These are phyloP conservation scores for Empis livida DNA, from an alignment of 2,888 invertebrate genomes.

Conservation along the genomic window DNA sequence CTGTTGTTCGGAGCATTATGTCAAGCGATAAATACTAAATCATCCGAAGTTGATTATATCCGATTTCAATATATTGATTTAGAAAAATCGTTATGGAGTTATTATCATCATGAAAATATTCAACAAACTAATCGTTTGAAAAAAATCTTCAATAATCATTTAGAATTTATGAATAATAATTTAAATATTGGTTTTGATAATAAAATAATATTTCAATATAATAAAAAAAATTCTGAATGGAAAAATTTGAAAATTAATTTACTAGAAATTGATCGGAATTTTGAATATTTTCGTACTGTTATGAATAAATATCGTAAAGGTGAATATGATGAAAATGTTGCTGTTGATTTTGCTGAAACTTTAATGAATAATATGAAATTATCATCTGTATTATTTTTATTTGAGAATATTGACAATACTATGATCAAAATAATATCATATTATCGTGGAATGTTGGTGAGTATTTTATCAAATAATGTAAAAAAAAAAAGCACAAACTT, in stretches of 20 bases:
- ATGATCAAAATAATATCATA: conserved; percentile 47
- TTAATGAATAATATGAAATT: too few relatives aligned
- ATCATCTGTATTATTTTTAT: too few relatives aligned
- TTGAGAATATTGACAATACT: conserved; percentile 38
- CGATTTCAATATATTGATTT: conserved; percentile 45
- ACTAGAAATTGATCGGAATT: conserved; percentile 48
- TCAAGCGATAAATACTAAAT: too few relatives aligned
- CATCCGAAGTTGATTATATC: conserved; percentile 41
- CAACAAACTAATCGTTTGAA: conserved; percentile 21
- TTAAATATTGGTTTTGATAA: conserved; percentile 13
- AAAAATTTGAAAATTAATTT: conserved; percentile 46
- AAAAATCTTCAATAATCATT: conserved; percentile 29
- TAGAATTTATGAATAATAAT: conserved; percentile 20
- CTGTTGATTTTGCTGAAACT: too few relatives aligned
- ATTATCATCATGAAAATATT: conserved; percentile 17
- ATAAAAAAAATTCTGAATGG: conserved; percentile 45
- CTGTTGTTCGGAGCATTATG: too few relatives aligned
- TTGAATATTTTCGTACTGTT: conserved; percentile 41
- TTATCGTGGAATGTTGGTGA: conserved; percentile 45
- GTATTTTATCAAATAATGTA: too few relatives aligned
- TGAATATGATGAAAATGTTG: too few relatives aligned
- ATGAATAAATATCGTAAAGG: too few relatives aligned
- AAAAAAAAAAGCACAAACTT: too few relatives aligned
- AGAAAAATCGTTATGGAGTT: conserved; percentile 36
- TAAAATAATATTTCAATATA: conserved; percentile 38